phyloP scores from a whole-genome alignment of 2,888 invertebrate species.

The Ischnus inquisitorius region DNA sequence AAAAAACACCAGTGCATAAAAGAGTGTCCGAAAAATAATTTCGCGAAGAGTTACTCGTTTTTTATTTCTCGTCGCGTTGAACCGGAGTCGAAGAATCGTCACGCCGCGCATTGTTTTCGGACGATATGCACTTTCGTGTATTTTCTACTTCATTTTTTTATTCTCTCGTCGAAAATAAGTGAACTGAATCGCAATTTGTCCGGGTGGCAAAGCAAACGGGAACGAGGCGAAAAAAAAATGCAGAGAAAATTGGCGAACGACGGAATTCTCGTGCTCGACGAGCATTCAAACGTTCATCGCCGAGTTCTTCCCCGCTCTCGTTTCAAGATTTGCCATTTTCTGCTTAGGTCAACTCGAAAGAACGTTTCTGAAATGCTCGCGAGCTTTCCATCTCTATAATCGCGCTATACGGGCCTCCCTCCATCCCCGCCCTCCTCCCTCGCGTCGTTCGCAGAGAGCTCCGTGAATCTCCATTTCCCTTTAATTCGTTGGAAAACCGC shows the following conservation, averaged over 20 bases:
- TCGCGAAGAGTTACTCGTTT: not conserved
- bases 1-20: no score
- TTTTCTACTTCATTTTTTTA: conserved; percentile 1
- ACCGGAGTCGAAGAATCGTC: not conserved
- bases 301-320: conserved; percentile 9
- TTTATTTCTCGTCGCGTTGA: not conserved
- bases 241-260: conserved; percentile 41
- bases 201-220: conserved; percentile 70
- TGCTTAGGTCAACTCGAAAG: conserved; percentile 79
- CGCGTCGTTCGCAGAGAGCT: conserved; percentile 33
- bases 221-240: conserved; percentile 13
- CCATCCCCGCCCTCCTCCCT: no score
- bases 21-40: not conserved
- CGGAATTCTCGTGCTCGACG: conserved; percentile 35
- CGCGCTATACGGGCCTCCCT: conserved; percentile 41
- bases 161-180: conserved; percentile 46
- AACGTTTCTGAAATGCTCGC: conserved; percentile 64
- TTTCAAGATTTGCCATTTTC: conserved; percentile 78
- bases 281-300: conserved; percentile 62
- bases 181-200: conserved; percentile 75
- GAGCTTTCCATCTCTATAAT: conserved; percentile 47
- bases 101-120: conserved; percentile 1
- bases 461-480: conserved; percentile 71
- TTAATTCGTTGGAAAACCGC: conserved; percentile 72
- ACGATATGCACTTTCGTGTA: conserved; percentile 19